Evolutionary conservation across 1,140 invertebrate species (phyloP), one percentile per base, ranked within the genome.

Genomic region (Trichonephila clavata): DNA sequence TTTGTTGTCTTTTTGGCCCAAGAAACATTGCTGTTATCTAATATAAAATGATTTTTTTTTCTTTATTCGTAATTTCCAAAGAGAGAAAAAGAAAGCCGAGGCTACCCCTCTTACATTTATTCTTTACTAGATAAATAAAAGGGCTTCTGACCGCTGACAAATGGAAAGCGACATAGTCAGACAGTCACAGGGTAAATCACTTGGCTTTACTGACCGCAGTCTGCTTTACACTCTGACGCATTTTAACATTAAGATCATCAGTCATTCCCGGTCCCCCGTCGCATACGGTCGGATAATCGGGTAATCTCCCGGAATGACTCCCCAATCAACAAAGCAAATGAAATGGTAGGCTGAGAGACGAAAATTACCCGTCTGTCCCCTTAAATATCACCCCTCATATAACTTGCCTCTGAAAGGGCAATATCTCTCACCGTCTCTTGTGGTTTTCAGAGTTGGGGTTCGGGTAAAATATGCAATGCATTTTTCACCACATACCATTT

Each of bases 231-330:
- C 80, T 43, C 83, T 86, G 84, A 77, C 92, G 84, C 65, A 93
- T 93, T 93, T 92, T 88, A 32, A 43, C 65, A 71, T 57, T 77
- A 88, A 27, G 27, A 50, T 71, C 92, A 93, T 93, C 86, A 93
- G 57, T 93, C 92, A 93, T 88, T 86, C 83, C n/a, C 91, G 14
- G 16, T 63, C 92, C 92, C 71, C 86, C 24, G 20, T 24, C 92
- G 61, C 92, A 88, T 80, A 77, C 65, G 68, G 92, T 27, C 24
- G 63, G 63, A 21, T 91, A 91, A 91, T 91, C 27, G 90, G 92
- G 92, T 93, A 88, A 93, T 87, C 92, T 93, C 68, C 43, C 24
- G 86, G 71, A 93, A 93, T 93, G 92, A 93, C 92, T 93, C 92
- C 16, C 65, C 63, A 59, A 93, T 93, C 68, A 93, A 93, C 92